Base-by-base conservation (phyloP, 2,113 vertebrate species). In the Neoarius graeffei region DNA sequence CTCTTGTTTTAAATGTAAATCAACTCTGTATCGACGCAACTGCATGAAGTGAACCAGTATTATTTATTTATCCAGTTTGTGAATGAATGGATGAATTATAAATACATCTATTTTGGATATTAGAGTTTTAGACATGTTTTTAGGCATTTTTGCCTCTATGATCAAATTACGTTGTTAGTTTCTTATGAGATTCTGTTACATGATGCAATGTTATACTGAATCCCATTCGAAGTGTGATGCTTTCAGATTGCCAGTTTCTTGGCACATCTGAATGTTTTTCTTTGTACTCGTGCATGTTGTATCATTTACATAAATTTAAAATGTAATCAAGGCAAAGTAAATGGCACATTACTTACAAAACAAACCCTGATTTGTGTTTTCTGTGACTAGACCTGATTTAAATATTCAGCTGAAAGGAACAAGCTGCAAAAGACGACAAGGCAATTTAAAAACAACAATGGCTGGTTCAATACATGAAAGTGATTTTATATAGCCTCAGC, bases 211-310 rank as follows among this genome's bases (percentile, higher is more conserved):
- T 52, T 25, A 25, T 13, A 76, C 73, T 25, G 73, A 50, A 76
- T 7, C 4, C 20, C 20, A 25, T 52, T 50, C 10, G 42, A 52
- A 13, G 48, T 25, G 1, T 76, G 9, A 10, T 52, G 23, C 42
- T 50, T 76, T 76, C 48, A 76, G 25, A 76, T 11, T 76, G 48
- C 20, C 48, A 76, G 73, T 76, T 76, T 76, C 73, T 76, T 76
- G 73, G 48, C 20, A 76, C 10, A 25, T 25, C 73, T 25, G 42
- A 76, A 20, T 76, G 73, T 23, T 76, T 76, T 76, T 76, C 20
- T 76, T 52, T 50, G 73, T 52, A 76, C 42, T 23, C 19, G 42
- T 50, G 19, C 19, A 50, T 23, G 71, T 76, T 76, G 9, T 52
- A 1, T 76, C 48, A 76, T 52, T 76, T 76, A 42, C 73, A 76